phyloP scores from a whole-genome alignment of 2,888 invertebrate genomes.

The Orchesellides sinensis region DNA sequence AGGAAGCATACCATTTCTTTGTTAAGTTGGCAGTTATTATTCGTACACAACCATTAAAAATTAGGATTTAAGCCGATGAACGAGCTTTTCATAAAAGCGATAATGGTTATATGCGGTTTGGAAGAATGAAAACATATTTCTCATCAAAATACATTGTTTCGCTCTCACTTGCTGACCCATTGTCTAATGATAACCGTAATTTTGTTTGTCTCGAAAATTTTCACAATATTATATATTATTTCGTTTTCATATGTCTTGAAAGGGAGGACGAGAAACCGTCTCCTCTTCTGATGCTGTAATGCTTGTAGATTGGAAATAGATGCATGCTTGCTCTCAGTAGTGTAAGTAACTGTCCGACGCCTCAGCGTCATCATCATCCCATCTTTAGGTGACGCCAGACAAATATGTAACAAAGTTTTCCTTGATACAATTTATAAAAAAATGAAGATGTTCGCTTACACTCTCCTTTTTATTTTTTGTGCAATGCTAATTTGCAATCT shows the following conservation, averaged over 20 bases:
- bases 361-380: not conserved
- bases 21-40: constrained; percentile 11
- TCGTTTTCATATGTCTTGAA: no score
- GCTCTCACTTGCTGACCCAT: constrained; percentile 30
- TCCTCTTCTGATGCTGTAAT: no score
- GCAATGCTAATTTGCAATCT: constrained; percentile 4
- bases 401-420: no score
- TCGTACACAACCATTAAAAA: constrained; percentile 19
- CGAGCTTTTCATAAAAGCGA: constrained; percentile 11
- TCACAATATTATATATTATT: no score
- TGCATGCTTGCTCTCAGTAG: no score
- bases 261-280: no score
- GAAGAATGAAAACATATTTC: not conserved
- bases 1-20: constrained; percentile 7
- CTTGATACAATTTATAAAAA: not conserved
- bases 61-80: no score
- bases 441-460: constrained; percentile 1
- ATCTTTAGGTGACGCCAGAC: no score
- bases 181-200: no score
- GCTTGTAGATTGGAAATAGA: no score
- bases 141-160: constrained; percentile 5
- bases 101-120: not conserved
- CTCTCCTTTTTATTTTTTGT: not conserved
- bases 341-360: constrained; percentile 53
- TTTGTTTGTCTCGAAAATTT: no score